Base-by-base conservation (phyloP, 92 coral and sea anemone species). In the Heliopora coerulea region DNA sequence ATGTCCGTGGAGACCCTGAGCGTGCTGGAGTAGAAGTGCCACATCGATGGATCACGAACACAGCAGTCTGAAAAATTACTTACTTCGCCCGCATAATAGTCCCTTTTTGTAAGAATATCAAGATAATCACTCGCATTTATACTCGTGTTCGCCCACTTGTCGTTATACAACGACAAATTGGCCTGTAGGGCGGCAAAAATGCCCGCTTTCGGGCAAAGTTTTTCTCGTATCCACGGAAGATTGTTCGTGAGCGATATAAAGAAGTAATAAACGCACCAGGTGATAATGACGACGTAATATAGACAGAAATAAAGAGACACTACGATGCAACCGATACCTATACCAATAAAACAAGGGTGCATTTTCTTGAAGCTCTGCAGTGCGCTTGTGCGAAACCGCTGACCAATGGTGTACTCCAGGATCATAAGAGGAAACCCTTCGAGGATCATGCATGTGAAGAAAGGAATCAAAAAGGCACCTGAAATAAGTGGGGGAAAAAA, bases 11-110 rank as follows among this genome's bases (percentile, higher is more conserved):
- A 90, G 31, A 93, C 88, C 81, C 86, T 91, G 17, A 93, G 84
- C 4, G 98, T 88, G 50, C 86, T 90, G 35, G 91, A 91, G 63
- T 93, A 93, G 75, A 93, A 93, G 74, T 93, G 90, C 72, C 88
- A 93, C 79, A 87, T 91, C 35, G 98, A 91, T 3, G 98, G 89
- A 68, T 93, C 98, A 14, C 96, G 83, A 3, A 93, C 98, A 67
- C 98, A 93, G 68, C 98, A 93, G 79, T 93, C 98, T 1, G 96
- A 81, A 73, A 85, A 93, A 19, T 59, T 82, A 8, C 82, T 41
- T 11, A 61, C 70, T n/a, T 75, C 41, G 0, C 0, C 3, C 37
- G 63, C 27, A 9, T 11, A 4, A 42, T 70, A 64, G 48, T n/a
- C 20, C 14, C 86, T 75, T 31, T 80, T 64, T 57, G 56, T 68